Conservation (phyloP, 2,797 vertebrate genomes). For the Anguilla megastoma region DNA sequence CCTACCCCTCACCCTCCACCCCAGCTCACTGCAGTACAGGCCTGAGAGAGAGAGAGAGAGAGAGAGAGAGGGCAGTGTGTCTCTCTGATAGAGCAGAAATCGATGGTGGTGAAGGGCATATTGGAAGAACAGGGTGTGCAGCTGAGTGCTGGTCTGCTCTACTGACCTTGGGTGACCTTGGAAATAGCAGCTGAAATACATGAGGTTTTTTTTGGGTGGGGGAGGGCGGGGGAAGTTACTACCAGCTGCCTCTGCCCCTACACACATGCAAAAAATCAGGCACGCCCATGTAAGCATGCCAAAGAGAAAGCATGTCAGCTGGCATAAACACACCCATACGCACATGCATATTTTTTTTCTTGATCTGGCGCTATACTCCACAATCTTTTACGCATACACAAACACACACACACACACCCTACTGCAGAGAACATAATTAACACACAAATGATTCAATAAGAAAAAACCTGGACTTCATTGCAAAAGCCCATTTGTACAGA, state of each 20-base stretch:
- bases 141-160: slow-evolving; percentile 2
- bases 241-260: background rate
- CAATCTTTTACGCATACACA: background rate
- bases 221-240: background rate
- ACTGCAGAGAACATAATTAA: background rate
- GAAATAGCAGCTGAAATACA: background rate
- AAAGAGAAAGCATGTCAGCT: background rate
- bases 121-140: background rate
- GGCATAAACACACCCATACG: background rate
- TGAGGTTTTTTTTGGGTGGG: background rate
- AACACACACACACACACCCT: background rate
- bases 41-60: background rate
- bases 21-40: background rate
- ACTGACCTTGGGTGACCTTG: slow-evolving; percentile 17
- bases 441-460: background rate
- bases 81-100: background rate
- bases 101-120: slow-evolving; percentile 10
- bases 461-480: background rate
- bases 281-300: background rate
- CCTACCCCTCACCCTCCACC: background rate
- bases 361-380: too few species aligned
- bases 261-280: background rate
- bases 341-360: background rate
- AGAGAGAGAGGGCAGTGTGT: background rate
- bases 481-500: background rate